Evolutionary conservation across 2,888 invertebrate species (phyloP).

Genomic region (Pseudanteris insignis): DNA sequence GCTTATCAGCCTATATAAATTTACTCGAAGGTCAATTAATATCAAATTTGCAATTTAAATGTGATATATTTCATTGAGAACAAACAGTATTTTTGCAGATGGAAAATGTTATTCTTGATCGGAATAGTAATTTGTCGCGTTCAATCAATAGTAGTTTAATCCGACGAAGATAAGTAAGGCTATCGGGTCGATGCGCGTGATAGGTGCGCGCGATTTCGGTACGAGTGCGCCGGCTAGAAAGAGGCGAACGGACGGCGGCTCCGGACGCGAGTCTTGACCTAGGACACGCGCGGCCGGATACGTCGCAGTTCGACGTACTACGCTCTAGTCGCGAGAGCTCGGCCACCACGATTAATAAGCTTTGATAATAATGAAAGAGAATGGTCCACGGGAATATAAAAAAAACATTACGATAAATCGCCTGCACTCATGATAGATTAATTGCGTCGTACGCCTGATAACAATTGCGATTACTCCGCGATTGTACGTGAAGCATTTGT

Average conservation of each 20-base stretch:
- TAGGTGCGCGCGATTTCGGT: constrained; percentile 15
- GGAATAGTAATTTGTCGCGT: not conserved
- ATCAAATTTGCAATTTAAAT: no score
- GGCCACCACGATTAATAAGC: constrained; percentile 20
- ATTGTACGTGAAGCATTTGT: no score
- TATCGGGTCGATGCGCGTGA: constrained; percentile 30
- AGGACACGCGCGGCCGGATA: constrained; percentile 59
- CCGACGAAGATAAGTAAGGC: constrained; percentile 5
- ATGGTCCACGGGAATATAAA: not conserved
- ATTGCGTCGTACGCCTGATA: no score
- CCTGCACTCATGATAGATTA: no score
- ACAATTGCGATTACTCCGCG: no score
- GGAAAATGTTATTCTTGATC: no score
- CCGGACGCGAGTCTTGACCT: constrained; percentile 61
- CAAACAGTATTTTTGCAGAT: no score
- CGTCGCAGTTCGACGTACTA: constrained; percentile 60
- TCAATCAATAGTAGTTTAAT: constrained; percentile 16
- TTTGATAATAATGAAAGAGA: constrained; percentile 1
- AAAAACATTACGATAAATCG: no score
- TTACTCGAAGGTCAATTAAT: no score
- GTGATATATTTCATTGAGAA: no score
- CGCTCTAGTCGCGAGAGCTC: constrained; percentile 22
- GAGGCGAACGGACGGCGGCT: constrained; percentile 53
- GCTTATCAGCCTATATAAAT: no score
- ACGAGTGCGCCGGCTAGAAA: constrained; percentile 45